A percentile compares a stretch with the other conserved stretches of the same genome.
Evolutionary conservation across 2,113 vertebrate genomes (phyloP).

Genomic region (Geothlypis trichas): DNA sequence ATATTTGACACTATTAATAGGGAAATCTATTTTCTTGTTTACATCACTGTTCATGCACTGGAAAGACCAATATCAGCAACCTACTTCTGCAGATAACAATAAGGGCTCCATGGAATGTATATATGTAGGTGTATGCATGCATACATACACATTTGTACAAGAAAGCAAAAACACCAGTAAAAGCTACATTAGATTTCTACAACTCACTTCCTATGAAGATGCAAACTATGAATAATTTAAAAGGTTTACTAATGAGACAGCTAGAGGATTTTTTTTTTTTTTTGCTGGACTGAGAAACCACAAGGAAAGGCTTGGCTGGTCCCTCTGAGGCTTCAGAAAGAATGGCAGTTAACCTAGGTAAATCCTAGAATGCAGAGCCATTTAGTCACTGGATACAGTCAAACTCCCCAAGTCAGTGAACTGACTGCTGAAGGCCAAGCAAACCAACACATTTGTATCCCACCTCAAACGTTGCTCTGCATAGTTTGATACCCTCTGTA

Average conservation of each 20-base stretch:
- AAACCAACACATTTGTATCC: neutral
- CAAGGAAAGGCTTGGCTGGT: neutral
- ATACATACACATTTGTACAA: neutral
- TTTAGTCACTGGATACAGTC: neutral
- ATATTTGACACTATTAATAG: neutral
- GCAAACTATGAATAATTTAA: neutral
- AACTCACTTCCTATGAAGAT: neutral
- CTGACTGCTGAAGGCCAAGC: neutral
- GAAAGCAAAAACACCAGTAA: neutral
- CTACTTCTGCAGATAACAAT: neutral
- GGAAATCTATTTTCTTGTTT: slow-evolving; percentile 8
- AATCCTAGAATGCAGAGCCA: neutral
- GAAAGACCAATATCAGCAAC: neutral
- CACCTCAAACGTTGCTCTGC: neutral
- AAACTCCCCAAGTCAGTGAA: neutral
- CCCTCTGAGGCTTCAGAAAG: neutral
- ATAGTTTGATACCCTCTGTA: neutral
- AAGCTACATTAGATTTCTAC: neutral
- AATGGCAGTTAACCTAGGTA: neutral
- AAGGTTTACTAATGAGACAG: neutral
- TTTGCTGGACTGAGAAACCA: neutral
- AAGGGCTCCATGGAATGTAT: neutral
- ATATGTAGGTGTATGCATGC: neutral
- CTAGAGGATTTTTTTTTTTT: neutral
- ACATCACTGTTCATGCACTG: neutral